These are phyloP conservation scores for Enteromius treurensis DNA, from an alignment of 2,797 vertebrate genomes.

Conservation along the genomic window DNA sequence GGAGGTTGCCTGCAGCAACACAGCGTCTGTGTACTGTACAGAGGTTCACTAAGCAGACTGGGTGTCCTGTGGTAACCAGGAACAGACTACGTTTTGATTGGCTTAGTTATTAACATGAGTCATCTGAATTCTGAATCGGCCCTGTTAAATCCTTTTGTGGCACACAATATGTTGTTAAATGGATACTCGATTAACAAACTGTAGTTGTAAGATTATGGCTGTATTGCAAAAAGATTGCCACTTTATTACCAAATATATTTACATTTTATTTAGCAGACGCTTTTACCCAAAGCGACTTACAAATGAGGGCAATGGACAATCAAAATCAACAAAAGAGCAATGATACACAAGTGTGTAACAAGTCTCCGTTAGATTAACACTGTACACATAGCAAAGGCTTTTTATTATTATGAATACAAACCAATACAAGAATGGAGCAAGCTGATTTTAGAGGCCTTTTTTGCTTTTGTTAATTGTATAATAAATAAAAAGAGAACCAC, in stretches of 20 bases:
- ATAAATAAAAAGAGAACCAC: no score
- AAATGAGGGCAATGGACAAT: no score
- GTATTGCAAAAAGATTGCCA: neutral
- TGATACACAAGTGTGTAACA: no score
- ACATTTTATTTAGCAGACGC: no score
- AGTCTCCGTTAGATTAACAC: no score
- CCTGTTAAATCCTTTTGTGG: neutral
- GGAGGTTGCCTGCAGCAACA: constrained; percentile 1
- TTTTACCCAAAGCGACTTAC: no score
- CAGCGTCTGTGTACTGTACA: constrained; percentile 9
- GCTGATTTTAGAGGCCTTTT: no score
- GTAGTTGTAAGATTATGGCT: neutral
- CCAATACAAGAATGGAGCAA: no score
- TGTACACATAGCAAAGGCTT: no score
- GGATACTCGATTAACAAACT: neutral
- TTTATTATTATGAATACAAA: no score
- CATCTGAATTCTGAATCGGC: neutral
- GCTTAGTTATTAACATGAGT: constrained; percentile 1
- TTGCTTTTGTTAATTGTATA: no score
- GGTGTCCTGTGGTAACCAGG: constrained; percentile 1
- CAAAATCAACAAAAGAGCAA: no score
- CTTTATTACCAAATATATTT: neutral
- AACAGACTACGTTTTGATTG: neutral
- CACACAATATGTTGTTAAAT: neutral
- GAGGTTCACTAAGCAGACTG: neutral